Evolutionary conservation across 92 coral and sea anemone species (phyloP).

Genomic region (Zoanthus solanderi): DNA sequence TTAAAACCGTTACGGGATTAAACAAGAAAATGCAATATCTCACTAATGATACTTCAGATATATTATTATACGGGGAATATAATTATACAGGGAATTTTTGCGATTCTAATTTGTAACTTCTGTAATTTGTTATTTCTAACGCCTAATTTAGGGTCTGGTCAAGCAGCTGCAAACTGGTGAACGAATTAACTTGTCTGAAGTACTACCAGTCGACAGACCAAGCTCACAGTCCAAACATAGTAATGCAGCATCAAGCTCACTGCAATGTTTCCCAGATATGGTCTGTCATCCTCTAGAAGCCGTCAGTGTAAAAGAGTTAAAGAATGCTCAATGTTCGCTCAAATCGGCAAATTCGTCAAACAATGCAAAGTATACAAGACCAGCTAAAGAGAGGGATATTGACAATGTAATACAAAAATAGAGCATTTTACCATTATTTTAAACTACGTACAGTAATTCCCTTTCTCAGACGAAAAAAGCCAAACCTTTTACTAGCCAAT

Average conservation of each 20-base stretch:
- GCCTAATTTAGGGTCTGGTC: constrained; percentile 60
- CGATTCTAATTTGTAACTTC: too few relatives aligned
- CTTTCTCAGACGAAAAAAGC: too few relatives aligned
- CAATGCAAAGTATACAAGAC: constrained; percentile 55
- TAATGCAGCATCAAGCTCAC: constrained; percentile 52
- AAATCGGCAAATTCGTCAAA: constrained; percentile 59
- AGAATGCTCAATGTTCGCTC: constrained; percentile 64
- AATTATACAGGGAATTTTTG: too few relatives aligned
- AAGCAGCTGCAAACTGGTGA: constrained; percentile 76
- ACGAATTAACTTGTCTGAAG: constrained; percentile 68
- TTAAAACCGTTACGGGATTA: too few relatives aligned
- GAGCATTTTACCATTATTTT: too few relatives aligned
- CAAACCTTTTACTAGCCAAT: too few relatives aligned
- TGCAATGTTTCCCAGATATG: constrained; percentile 37
- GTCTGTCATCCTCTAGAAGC: constrained; percentile 70
- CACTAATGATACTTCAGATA: too few relatives aligned
- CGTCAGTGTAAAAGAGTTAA: constrained; percentile 57
- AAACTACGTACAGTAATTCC: too few relatives aligned
- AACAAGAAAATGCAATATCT: too few relatives aligned
- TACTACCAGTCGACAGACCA: constrained; percentile 53
- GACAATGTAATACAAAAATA: constrained; percentile 14
- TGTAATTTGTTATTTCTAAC: neutral
- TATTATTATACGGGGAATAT: too few relatives aligned
- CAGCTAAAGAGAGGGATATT: neutral
- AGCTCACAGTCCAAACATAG: neutral